Base-by-base conservation (phyloP, 2,113 vertebrate genomes). In the Cyanoderma ruficeps region DNA sequence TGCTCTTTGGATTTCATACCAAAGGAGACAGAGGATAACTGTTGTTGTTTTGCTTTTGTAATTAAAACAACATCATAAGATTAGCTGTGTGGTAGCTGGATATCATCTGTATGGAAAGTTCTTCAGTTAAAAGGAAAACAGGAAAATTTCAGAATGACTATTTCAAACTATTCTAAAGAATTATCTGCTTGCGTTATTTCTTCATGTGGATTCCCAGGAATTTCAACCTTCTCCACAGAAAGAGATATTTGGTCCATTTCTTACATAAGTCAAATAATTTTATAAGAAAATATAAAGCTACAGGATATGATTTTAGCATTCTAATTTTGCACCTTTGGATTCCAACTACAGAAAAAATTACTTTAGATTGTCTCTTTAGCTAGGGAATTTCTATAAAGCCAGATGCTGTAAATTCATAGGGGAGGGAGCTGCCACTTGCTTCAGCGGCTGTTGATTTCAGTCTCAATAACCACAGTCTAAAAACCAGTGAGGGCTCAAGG, bases 331-430 rank as follows among this genome's bases (percentile, higher is more conserved):
- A 30, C 2, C 12, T 72, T 74, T 52, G 33, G 17, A 63, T 65
- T 88, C 35, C 30, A 41, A 35, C 41, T 67, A 3, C 6, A 81
- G 44, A 92, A 71, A 60, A 86, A 81, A 56, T 16, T 0, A 25
- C 28, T 78, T 76, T 25, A 42, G 6, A 44, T 35, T 19, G 24
- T 50, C 42, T 68, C 27, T 82, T 27, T 72, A 69, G 12, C 18
- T 33, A 42, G 8, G 35, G 11, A 56, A 69, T 33, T n/a, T 82
- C 16, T 83, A 21, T 37, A 71, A 80, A 76, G 13, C 28, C 74
- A 0, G 0, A 46, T 33, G 14, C 20, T 72, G 33, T 56, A 52
- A 69, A 83, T 74, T 61, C 39, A 7, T 13, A 64, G 17, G 11
- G 18, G 14, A 83, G 21, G 14, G 28, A 86, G 23, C 6, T 78